Percentiles rank a stretch among this genome's conserved stretches.
These are phyloP conservation scores for Callithrix jacchus DNA, from an alignment of 2,113 vertebrate species.

Conservation along the genomic window DNA sequence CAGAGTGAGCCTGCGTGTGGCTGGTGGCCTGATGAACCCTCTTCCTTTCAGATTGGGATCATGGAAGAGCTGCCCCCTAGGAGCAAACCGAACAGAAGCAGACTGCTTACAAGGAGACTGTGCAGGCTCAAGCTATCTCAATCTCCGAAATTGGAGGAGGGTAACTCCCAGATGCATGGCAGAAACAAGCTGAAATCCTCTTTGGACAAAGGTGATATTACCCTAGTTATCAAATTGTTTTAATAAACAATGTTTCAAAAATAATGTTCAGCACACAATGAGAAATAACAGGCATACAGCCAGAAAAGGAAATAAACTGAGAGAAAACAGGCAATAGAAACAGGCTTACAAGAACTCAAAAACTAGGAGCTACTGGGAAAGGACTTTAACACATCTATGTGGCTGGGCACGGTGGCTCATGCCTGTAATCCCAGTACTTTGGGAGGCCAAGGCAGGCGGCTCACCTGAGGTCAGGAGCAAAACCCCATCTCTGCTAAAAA, in stretches of 20 bases:
- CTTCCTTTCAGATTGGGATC: not conserved
- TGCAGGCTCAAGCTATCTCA: not conserved
- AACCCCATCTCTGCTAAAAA: no score
- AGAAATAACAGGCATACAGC: not conserved
- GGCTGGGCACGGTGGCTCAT: no score
- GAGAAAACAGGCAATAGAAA: slow-evolving; percentile 9
- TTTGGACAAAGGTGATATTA: not conserved
- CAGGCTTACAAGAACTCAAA: not conserved
- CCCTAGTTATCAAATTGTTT: not conserved
- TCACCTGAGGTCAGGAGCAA: no score
- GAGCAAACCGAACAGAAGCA: not conserved
- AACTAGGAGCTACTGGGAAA: not conserved
- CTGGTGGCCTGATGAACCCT: not conserved
- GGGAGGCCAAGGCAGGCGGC: no score
- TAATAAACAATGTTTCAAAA: not conserved
- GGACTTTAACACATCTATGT: not conserved
- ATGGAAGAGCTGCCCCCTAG: not conserved
- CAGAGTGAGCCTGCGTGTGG: not conserved
- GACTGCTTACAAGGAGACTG: not conserved
- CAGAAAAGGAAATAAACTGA: not conserved
- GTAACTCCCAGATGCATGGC: not conserved
- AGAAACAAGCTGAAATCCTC: not conserved
- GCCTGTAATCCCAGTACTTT: no score
- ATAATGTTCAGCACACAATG: not conserved
- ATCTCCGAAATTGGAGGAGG: not conserved